Evolutionary conservation across 2,113 vertebrate genomes (phyloP).

Genomic region (Pachypanchax playfairii): DNA sequence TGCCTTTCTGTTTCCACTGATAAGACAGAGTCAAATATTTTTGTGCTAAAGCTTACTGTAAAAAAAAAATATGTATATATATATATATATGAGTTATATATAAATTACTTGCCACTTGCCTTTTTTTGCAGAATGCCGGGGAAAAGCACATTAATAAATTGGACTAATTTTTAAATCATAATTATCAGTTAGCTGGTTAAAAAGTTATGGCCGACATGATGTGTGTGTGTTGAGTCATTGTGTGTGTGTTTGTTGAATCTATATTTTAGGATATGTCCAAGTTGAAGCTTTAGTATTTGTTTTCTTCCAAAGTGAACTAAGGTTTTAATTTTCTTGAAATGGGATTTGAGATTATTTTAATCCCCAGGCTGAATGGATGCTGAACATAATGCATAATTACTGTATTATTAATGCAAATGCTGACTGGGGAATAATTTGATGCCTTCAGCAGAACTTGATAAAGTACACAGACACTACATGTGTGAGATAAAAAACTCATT

Average conservation of each 20-base stretch:
- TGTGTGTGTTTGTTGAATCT: conserved; percentile 9
- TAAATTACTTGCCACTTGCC: too few species aligned
- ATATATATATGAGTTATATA: too few species aligned
- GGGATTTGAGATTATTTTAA: conserved; percentile 19
- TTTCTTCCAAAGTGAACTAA: conserved; percentile 18
- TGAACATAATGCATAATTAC: conserved; percentile 14
- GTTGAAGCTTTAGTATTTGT: too few species aligned
- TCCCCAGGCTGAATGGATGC: conserved; percentile 6
- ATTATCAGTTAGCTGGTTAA: too few species aligned
- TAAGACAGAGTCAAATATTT: neutral
- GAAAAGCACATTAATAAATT: too few species aligned
- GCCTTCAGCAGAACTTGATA: conserved; percentile 4
- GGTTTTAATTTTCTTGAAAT: conserved; percentile 36
- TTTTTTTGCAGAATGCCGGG: too few species aligned
- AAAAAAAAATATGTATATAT: too few species aligned
- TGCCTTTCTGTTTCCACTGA: neutral
- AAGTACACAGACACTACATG: conserved; percentile 6
- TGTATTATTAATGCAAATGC: conserved; percentile 20
- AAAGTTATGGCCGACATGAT: too few species aligned
- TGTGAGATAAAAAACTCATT: conserved; percentile 8
- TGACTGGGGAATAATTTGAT: conserved; percentile 17
- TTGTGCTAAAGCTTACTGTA: neutral
- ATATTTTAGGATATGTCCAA: too few species aligned
- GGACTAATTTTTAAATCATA: too few species aligned
- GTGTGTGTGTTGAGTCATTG: too few species aligned